Percentiles rank a stretch among this genome's conserved stretches.
phyloP scores from a whole-genome alignment of 35 echinoderm and acorn worm species.

The Apostichopus californicus region DNA sequence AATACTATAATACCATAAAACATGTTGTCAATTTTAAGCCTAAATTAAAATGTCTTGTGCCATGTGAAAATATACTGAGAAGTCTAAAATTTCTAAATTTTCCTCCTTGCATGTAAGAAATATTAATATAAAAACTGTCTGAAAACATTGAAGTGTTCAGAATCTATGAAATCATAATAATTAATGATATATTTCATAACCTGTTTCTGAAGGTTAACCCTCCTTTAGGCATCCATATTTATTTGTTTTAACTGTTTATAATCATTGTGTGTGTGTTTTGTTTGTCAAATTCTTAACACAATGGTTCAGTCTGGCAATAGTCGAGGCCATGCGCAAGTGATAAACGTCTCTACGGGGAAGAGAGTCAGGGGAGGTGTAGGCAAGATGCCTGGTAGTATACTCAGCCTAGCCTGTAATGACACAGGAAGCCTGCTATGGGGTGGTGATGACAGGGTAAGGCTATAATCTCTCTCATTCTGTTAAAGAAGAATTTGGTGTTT shows the following conservation, averaged over 20 bases:
- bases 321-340: slow-evolving; percentile 77
- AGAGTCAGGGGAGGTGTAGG: slow-evolving; percentile 76
- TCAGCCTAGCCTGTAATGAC: slow-evolving; percentile 79
- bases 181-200: background rate
- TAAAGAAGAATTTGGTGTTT: too few relatives aligned
- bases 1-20: too few relatives aligned
- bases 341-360: slow-evolving; percentile 96
- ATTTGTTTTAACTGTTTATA: background rate
- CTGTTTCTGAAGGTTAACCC: background rate
- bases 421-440: slow-evolving; percentile 80
- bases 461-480: background rate
- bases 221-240: background rate
- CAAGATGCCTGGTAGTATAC: slow-evolving; percentile 70
- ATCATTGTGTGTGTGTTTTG: background rate
- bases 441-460: slow-evolving; percentile 93
- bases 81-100: too few relatives aligned
- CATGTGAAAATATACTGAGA: too few relatives aligned
- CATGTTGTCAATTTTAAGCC: too few relatives aligned
- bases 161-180: background rate
- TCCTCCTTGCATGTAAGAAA: too few relatives aligned
- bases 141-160: too few relatives aligned
- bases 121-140: too few relatives aligned
- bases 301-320: slow-evolving; percentile 76
- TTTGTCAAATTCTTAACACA: background rate
- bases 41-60: too few relatives aligned